Conservation (phyloP, 2,888 invertebrate species). For the Athripsodes cinereus region DNA sequence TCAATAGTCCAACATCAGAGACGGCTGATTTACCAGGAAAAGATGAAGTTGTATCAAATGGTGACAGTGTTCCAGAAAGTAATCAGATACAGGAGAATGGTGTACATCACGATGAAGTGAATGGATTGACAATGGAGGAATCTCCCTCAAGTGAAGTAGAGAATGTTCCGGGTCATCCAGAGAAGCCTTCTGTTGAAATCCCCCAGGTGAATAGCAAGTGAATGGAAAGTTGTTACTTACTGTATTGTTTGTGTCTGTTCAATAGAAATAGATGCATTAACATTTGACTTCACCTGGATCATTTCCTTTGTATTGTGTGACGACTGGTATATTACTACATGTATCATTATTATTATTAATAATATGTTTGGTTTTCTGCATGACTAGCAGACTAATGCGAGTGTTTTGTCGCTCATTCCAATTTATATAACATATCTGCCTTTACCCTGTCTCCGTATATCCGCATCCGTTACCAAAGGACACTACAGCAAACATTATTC, state of each 20-base stretch:
- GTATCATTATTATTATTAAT: slow-evolving; percentile 9
- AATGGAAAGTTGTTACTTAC: slow-evolving; percentile 27
- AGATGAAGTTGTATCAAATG: slow-evolving; percentile 17
- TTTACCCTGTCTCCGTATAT: slow-evolving; percentile 6
- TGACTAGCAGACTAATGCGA: slow-evolving; percentile 23
- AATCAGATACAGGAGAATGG: not conserved
- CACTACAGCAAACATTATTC: slow-evolving; percentile 24
- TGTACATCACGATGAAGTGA: slow-evolving; percentile 7
- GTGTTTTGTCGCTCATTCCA: too few species aligned
- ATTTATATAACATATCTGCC: too few species aligned
- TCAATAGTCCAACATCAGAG: slow-evolving; percentile 26
- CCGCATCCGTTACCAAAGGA: slow-evolving; percentile 11
- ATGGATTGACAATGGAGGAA: slow-evolving; percentile 6
- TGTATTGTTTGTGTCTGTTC: slow-evolving; percentile 27
- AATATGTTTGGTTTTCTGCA: slow-evolving; percentile 21
- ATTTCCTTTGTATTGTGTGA: not conserved
- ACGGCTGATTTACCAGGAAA: slow-evolving; percentile 22
- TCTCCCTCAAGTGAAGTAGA: slow-evolving; percentile 5
- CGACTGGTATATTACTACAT: slow-evolving; percentile 6
- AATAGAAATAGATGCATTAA: slow-evolving; percentile 26
- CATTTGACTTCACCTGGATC: slow-evolving; percentile 12
- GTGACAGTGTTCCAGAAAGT: slow-evolving; percentile 8
- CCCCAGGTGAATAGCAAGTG: slow-evolving; percentile 28
- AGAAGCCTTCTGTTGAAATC: slow-evolving; percentile 13
- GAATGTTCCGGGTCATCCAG: slow-evolving; percentile 12